phyloP scores from a whole-genome alignment of 64 coral and sea anemone genomes.

The Montipora capricornis region DNA sequence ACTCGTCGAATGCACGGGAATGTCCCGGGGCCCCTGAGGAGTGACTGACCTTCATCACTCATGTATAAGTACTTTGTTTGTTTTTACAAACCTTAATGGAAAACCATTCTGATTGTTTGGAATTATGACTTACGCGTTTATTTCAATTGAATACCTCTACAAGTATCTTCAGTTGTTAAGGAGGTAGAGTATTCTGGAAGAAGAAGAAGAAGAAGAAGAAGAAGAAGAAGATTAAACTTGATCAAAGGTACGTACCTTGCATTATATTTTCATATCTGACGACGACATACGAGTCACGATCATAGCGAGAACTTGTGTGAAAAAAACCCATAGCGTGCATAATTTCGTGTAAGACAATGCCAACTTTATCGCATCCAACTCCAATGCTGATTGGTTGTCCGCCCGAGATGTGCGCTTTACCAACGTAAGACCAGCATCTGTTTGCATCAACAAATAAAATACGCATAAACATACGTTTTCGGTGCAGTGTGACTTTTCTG shows the following conservation, averaged over 20 bases:
- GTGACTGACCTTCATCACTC: too few species aligned
- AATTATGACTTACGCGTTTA: too few species aligned
- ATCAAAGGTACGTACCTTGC: conserved; percentile 33
- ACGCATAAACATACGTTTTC: background rate
- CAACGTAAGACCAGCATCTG: conserved; percentile 94
- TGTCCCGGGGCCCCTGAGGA: too few species aligned
- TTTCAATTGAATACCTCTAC: too few species aligned
- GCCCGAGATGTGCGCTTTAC: conserved; percentile 31
- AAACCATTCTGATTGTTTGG: too few species aligned
- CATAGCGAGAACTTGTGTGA: conserved; percentile 91
- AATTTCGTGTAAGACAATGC: conserved; percentile 86
- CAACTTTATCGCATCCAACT: conserved; percentile 41
- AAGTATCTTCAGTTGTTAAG: too few species aligned
- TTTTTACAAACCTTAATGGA: too few species aligned
- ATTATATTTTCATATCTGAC: conserved; percentile 72
- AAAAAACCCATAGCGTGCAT: conserved; percentile 94
- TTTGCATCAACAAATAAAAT: background rate
- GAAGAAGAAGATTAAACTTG: background rate
- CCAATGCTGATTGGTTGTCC: conserved; percentile 83
- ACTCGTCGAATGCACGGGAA: too few species aligned
- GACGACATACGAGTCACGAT: conserved; percentile 89
- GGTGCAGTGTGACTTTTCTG: background rate
- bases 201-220: too few species aligned
- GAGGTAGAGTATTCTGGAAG: too few species aligned
- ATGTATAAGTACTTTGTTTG: too few species aligned